Evolutionary conservation across 2,113 vertebrate genomes (phyloP).

Genomic region (Rhynchomys soricoides): DNA sequence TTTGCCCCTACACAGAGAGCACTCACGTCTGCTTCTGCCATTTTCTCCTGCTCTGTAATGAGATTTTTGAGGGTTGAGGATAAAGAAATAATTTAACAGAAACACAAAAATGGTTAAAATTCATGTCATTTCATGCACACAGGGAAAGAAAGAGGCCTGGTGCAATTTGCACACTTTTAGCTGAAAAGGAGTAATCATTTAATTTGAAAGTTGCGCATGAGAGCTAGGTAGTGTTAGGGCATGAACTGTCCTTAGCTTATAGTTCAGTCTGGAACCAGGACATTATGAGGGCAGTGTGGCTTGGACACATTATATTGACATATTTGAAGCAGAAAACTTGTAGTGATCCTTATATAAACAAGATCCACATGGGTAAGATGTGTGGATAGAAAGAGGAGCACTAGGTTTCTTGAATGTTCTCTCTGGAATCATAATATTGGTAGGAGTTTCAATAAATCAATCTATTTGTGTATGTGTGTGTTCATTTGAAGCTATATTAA

Average conservation of each 20-base stretch:
- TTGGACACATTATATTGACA: background rate
- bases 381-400: background rate
- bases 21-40: background rate
- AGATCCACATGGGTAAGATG: background rate
- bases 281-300: background rate
- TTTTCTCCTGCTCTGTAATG: background rate
- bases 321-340: background rate
- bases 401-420: conserved; percentile 1
- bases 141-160: background rate
- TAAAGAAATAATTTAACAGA: background rate
- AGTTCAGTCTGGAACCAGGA: background rate
- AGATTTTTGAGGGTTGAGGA: conserved; percentile 34
- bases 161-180: background rate
- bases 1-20: background rate
- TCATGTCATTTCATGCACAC: background rate
- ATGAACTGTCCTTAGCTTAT: background rate
- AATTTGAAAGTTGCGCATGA: background rate
- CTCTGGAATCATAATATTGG: background rate
- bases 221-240: background rate
- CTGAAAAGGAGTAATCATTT: background rate
- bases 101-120: background rate
- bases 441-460: background rate
- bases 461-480: background rate
- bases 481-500: background rate
- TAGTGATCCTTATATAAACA: background rate